A percentile compares a stretch with the other conserved stretches of the same genome.
These are phyloP conservation scores for Fulmarus glacialis DNA, from an alignment of 2,113 vertebrate species.

Conservation along the genomic window DNA sequence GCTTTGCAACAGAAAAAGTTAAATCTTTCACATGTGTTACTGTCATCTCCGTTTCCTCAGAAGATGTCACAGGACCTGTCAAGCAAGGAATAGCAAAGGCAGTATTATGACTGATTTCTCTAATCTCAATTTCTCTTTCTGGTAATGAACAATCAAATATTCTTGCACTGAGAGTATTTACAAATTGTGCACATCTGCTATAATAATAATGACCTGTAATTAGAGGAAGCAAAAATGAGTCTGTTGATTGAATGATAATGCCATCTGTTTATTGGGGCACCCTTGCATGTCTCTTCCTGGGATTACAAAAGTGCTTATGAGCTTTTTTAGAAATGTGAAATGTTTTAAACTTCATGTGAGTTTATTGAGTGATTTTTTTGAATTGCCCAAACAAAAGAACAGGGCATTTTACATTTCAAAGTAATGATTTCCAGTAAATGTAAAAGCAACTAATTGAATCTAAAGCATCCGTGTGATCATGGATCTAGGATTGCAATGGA, in stretches of 20 bases:
- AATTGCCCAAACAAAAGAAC: not conserved
- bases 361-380: not conserved
- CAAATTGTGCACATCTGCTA: not conserved
- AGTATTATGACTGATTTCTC: not conserved
- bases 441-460: not conserved
- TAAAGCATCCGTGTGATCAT: not conserved
- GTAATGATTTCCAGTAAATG: not conserved
- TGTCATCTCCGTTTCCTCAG: not conserved
- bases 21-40: not conserved
- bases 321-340: not conserved
- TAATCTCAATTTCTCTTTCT: conserved; percentile 1
- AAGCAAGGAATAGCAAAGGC: not conserved
- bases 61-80: not conserved
- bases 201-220: not conserved
- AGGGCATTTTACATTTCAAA: not conserved
- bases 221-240: conserved; percentile 15
- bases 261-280: not conserved
- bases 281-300: not conserved
- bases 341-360: not conserved
- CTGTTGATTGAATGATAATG: conserved; percentile 34
- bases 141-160: not conserved
- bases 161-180: not conserved
- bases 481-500: not conserved
- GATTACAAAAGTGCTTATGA: not conserved
- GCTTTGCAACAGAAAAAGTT: not conserved